A percentile compares a stretch with the other conserved stretches of the same genome.
phyloP scores from a whole-genome alignment of 2,113 vertebrate species.

The Elachura formosa region DNA sequence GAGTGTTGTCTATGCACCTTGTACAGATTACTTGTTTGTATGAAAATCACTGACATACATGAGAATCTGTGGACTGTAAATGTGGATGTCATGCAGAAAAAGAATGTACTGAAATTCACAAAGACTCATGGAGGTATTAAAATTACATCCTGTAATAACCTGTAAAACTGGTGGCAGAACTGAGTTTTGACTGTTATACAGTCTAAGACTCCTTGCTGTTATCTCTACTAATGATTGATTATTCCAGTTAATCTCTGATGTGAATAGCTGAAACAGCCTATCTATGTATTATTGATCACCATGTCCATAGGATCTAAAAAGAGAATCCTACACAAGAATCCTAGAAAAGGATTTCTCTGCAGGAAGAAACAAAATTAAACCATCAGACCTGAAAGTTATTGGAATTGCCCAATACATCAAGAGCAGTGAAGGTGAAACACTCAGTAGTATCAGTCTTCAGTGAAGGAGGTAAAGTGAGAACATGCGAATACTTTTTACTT shows the following conservation, averaged over 20 bases:
- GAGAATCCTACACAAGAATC: background rate
- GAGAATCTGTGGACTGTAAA: background rate
- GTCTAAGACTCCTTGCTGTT: background rate
- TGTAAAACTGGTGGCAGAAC: background rate
- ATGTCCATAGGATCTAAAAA: background rate
- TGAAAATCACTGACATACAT: background rate
- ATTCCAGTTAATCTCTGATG: background rate
- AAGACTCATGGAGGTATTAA: background rate
- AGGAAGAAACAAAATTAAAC: background rate
- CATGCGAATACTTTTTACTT: accelerated
- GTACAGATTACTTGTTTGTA: background rate
- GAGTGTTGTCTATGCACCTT: background rate
- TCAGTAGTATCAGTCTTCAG: background rate
- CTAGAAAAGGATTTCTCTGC: background rate
- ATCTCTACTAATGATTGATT: background rate
- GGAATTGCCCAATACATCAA: background rate
- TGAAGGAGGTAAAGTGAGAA: background rate
- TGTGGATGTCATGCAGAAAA: background rate
- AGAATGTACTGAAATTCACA: background rate
- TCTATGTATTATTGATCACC: background rate
- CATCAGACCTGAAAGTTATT: background rate
- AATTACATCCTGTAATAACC: background rate
- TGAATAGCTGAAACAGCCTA: background rate
- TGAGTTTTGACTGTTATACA: background rate
- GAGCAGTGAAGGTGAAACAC: background rate